Base-by-base conservation (phyloP, 2,113 vertebrate genomes). In the Pandion haliaetus region DNA sequence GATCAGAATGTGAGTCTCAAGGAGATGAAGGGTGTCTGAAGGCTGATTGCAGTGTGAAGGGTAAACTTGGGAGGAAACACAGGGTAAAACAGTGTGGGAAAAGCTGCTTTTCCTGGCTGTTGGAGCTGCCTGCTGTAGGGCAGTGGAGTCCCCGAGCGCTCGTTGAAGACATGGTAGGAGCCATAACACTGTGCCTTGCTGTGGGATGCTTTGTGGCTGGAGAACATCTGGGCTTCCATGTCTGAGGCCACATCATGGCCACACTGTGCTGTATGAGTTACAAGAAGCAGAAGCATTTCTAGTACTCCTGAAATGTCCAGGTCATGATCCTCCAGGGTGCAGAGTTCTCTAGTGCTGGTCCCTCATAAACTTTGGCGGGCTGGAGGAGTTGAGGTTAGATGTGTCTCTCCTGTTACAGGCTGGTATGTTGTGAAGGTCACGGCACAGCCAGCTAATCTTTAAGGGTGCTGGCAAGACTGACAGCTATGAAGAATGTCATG, bases 101-200 rank as follows among this genome's bases (percentile, higher is more conserved):
- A 66, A 69, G 13, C 8, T 79, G 44, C 13, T 84, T 50, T 85
- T 25, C 50, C 36, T 65, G 26, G 49, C 49, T 91, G 31, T 36
- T 69, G 49, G 50, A 90, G 54, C 45, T 92, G 49, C 29, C n/a
- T 81, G 45, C 55, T 31, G 19, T 13, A 47, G 20, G 32, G 34
- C 58, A 72, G 18, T 11, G 18, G 29, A n/a, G 34, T 31, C 14
- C 4, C 24, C 55, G 36, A 28, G 63, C 0, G 1, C 13, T 57
- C 50, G 71, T 58, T 19, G 66, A 86, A 67, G 34, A 24, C 0
- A 1, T 15, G 21, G 4, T 65, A 9, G 62, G 18, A 90, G 10
- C n/a, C 36, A 4, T 21, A 44, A 13, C 10, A 11, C 20, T 6
- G 6, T 81, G 15, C 49, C 36, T 78, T 4, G 0, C 1, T 6